Base-by-base conservation (phyloP, 2,797 vertebrate species). In the Enteromius thamalakanensis region DNA sequence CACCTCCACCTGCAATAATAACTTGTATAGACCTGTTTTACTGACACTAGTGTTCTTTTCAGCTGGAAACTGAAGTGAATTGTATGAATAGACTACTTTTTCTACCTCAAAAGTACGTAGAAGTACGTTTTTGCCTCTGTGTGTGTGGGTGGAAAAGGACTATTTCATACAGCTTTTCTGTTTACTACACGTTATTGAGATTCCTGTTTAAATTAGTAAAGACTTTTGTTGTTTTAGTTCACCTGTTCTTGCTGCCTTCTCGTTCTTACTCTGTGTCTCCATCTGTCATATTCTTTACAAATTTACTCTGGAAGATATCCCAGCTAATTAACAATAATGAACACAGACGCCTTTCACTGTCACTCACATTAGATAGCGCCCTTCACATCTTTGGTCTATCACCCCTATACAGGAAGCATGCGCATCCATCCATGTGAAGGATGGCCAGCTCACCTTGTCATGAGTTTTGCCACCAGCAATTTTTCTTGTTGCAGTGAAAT, bases 201-300 rank as follows among this genome's bases (percentile, higher is more conserved):
- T 80, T 29, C 34, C 21, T 5, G 21, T 8, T 53, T 53, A 53
- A 26, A 79, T 68, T 17, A 40, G 7, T 7, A 29, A 53, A 67
- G 6, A 6, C 37, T 45, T 37, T 37, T 67, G 12, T 10, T 45
- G 3, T 51, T 64, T 84, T 42, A 23, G 53, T 64, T 15, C 62
- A 79, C 69, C 14, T 64, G 70, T 58, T 68, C 17, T 53, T 76
- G 15, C 26, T 49, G 65, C 42, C 11, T 26, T 62, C 47, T 86
- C 29, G 14, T 37, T 64, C 67, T 49, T 17, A 77, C 47, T 55
- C 29, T 40, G 23, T 65, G 29, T 37, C 42, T 67, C 21, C 55
- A 12, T 49, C 74, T 34, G 49, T 58, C 23, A 12, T 17, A 45
- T 40, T 70, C 17, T 64, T 40, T 2, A n/a, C n/a, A 79, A 42